Percentiles rank a stretch among this genome's conserved stretches.
These are phyloP conservation scores for Seira sanloemensis DNA, from an alignment of 2,888 invertebrate species.

Conservation along the genomic window DNA sequence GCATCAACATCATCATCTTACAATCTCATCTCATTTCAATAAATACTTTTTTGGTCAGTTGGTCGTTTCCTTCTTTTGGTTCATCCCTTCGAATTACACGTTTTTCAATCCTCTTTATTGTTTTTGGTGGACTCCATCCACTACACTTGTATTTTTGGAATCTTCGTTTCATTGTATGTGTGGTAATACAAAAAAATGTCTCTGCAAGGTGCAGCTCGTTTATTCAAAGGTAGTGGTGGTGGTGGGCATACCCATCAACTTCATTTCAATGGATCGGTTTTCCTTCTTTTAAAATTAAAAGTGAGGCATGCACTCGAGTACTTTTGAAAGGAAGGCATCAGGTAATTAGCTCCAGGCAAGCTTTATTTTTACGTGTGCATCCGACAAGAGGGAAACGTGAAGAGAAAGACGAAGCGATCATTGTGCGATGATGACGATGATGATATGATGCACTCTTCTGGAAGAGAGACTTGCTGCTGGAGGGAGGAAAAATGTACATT, in stretches of 20 bases:
- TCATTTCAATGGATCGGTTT: conserved; percentile 57
- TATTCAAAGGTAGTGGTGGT: not conserved
- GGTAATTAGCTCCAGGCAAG: conserved; percentile 53
- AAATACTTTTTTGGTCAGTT: conserved; percentile 60
- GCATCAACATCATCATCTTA: conserved; percentile 12
- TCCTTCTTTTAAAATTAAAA: conserved; percentile 1
- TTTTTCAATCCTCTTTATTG: conserved; percentile 20
- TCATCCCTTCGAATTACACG: not conserved
- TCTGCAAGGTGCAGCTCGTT: conserved; percentile 31
- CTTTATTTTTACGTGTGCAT: conserved; percentile 30
- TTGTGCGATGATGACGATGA: not conserved
- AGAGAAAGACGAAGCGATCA: conserved; percentile 3
- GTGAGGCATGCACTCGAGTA: not conserved
- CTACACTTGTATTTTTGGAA: conserved; percentile 11
- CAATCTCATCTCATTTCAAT: conserved; percentile 48
- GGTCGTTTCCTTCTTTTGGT: conserved; percentile 32
- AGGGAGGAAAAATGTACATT: not conserved
- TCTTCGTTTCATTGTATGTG: too few species aligned
- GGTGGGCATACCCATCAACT: conserved; percentile 42
- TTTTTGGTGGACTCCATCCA: conserved; percentile 17
- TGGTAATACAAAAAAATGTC: conserved; percentile 48
- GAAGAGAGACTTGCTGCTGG: not conserved
- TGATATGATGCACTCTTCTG: conserved; percentile 13
- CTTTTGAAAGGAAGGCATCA: conserved; percentile 44
- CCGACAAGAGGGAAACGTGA: conserved; percentile 14